phyloP scores from a whole-genome alignment of 2,113 vertebrate genomes.

The Corythaixoides concolor region DNA sequence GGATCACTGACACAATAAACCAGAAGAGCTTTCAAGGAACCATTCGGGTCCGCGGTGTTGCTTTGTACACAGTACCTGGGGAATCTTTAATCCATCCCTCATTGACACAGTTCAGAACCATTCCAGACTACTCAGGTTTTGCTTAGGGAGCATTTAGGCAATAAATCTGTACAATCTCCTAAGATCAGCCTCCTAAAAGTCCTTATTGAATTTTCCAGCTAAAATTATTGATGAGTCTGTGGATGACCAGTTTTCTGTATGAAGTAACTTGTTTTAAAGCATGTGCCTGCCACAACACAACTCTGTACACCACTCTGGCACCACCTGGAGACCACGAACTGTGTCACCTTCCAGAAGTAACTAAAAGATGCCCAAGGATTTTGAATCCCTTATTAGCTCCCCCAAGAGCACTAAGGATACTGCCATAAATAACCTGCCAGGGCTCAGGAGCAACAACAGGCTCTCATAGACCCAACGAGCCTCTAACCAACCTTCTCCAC shows the following conservation, averaged over 20 bases:
- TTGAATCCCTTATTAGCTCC: not conserved
- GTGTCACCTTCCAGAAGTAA: not conserved
- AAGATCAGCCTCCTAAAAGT: not conserved
- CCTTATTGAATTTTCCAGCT: not conserved
- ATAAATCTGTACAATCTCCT: not conserved
- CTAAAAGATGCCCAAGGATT: not conserved
- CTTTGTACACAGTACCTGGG: not conserved
- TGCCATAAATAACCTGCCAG: not conserved
- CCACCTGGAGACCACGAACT: not conserved
- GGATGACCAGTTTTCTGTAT: not conserved
- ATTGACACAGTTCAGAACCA: not conserved
- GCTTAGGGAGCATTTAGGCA: not conserved
- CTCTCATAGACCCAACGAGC: not conserved
- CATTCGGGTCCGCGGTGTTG: not conserved
- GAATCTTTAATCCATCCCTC: conserved; percentile 3
- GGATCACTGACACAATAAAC: conserved; percentile 40
- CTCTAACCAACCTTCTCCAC: not conserved
- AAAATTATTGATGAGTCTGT: not conserved
- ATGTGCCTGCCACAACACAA: not conserved
- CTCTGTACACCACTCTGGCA: not conserved
- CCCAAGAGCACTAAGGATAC: not conserved
- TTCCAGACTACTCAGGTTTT: not conserved
- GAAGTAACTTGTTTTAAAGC: not conserved
- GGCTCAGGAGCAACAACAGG: not conserved
- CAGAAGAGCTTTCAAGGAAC: conserved; percentile 44